Evolutionary conservation across 2,888 invertebrate genomes (phyloP).

Genomic region (Rutpela maculata): DNA sequence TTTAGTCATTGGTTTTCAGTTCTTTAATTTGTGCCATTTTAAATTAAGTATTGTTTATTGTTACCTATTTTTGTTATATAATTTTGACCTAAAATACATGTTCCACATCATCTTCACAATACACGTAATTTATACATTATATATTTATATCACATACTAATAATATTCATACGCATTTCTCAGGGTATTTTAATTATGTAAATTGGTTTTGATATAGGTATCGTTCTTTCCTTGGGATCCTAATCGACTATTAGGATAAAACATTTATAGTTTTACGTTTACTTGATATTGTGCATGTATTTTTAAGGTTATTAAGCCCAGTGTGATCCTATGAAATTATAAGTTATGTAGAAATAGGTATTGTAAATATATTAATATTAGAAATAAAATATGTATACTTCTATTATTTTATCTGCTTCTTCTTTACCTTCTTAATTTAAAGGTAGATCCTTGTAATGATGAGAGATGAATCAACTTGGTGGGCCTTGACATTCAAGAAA

Average conservation of each 20-base stretch:
- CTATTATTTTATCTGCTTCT: constrained; percentile 59
- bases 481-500: not conserved
- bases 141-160: constrained; percentile 39
- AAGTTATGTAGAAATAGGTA: constrained; percentile 67
- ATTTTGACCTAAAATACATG: constrained; percentile 65
- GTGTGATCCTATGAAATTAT: constrained; percentile 71
- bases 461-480: not conserved
- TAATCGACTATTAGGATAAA: constrained; percentile 34
- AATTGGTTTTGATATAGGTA: constrained; percentile 38
- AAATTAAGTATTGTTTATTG: constrained; percentile 63
- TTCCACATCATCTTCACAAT: constrained; percentile 46
- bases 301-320: constrained; percentile 69
- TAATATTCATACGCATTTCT: constrained; percentile 46
- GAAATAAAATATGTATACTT: constrained; percentile 72
- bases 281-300: constrained; percentile 69
- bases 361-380: constrained; percentile 68
- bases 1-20: constrained; percentile 50
- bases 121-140: constrained; percentile 24
- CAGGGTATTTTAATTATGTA: constrained; percentile 52
- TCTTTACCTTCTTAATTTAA: not conserved
- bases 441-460: not conserved
- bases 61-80: constrained; percentile 62
- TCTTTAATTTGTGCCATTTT: constrained; percentile 62
- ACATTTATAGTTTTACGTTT: constrained; percentile 43
- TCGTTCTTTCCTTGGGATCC: constrained; percentile 30